These are phyloP conservation scores for Aethes cnicana DNA, from an alignment of 2,888 invertebrate genomes.

Conservation along the genomic window DNA sequence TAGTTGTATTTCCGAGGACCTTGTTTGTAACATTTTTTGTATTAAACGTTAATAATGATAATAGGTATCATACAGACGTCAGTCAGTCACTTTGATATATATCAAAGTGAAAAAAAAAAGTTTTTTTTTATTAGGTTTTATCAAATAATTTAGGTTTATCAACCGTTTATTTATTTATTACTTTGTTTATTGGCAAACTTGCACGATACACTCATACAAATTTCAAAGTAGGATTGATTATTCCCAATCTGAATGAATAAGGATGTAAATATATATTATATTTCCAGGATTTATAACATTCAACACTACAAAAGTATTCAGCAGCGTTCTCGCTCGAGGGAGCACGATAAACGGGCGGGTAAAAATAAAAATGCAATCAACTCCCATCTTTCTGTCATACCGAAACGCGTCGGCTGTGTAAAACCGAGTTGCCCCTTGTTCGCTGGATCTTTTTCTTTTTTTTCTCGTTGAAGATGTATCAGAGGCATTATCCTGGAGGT, in stretches of 20 bases:
- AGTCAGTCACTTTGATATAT: constrained; percentile 7
- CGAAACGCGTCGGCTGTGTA: constrained; percentile 64
- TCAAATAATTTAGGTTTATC: too few relatives aligned
- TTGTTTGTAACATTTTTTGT: too few relatives aligned
- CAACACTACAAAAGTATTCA: constrained; percentile 6
- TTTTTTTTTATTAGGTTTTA: too few relatives aligned
- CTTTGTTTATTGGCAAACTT: too few relatives aligned
- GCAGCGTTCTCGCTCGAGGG: constrained; percentile 35
- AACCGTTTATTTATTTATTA: too few relatives aligned
- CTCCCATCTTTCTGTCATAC: constrained; percentile 57
- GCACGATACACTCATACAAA: too few relatives aligned
- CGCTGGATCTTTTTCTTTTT: constrained; percentile 66
- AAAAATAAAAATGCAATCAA: constrained; percentile 41
- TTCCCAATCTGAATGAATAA: too few relatives aligned
- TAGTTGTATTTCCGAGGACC: constrained; percentile 18
- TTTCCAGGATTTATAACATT: constrained; percentile 17
- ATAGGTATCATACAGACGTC: too few relatives aligned
- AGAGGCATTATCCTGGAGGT: constrained; percentile 73
- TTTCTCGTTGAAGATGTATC: constrained; percentile 73
- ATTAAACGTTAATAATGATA: too few relatives aligned
- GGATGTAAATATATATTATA: too few relatives aligned
- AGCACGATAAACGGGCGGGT: constrained; percentile 32
- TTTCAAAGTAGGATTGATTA: too few relatives aligned
- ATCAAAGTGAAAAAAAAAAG: too few relatives aligned
- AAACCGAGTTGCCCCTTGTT: constrained; percentile 67